Evolutionary conservation across 2,888 invertebrate species (phyloP).

Genomic region (Synanthedon vespiformis): DNA sequence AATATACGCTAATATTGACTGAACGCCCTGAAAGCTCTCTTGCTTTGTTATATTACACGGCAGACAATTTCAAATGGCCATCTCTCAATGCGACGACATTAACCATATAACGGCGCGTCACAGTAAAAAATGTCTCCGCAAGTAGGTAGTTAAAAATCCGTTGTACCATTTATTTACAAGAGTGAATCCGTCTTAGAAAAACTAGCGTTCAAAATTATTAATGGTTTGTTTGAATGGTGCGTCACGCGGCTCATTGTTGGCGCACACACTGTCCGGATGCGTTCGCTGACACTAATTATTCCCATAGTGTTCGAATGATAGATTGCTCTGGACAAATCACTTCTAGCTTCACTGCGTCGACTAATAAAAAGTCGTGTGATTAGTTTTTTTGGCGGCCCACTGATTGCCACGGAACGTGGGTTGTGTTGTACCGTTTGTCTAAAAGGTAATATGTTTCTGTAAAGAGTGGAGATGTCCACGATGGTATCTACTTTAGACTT

Average conservation of each 20-base stretch:
- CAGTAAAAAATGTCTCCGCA: conserved; percentile 59
- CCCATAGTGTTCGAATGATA: conserved; percentile 67
- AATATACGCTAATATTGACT: conserved; percentile 14
- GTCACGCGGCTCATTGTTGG: conserved; percentile 62
- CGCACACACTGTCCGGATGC: conserved; percentile 60
- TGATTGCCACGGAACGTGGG: conserved; percentile 49
- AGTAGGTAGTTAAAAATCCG: conserved; percentile 64
- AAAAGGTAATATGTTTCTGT: conserved; percentile 49
- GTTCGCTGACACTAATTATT: conserved; percentile 69
- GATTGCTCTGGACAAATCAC: conserved; percentile 68
- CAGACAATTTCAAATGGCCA: conserved; percentile 10
- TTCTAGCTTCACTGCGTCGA: conserved; percentile 48
- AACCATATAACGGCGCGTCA: conserved; percentile 38
- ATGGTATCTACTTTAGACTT: conserved; percentile 36
- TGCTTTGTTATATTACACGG: neutral
- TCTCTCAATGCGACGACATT: conserved; percentile 25
- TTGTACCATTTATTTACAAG: conserved; percentile 67
- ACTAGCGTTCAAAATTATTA: conserved; percentile 66
- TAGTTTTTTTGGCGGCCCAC: conserved; percentile 48
- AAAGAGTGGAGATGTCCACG: conserved; percentile 28
- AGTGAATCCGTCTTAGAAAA: conserved; percentile 62
- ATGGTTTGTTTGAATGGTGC: conserved; percentile 68
- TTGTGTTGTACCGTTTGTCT: conserved; percentile 37
- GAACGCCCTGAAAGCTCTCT: conserved; percentile 7
- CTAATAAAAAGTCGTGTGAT: conserved; percentile 56